A percentile compares a stretch with the other conserved stretches of the same genome.
Evolutionary conservation across 2,113 vertebrate species (phyloP).

Genomic region (Ciconia stormi): DNA sequence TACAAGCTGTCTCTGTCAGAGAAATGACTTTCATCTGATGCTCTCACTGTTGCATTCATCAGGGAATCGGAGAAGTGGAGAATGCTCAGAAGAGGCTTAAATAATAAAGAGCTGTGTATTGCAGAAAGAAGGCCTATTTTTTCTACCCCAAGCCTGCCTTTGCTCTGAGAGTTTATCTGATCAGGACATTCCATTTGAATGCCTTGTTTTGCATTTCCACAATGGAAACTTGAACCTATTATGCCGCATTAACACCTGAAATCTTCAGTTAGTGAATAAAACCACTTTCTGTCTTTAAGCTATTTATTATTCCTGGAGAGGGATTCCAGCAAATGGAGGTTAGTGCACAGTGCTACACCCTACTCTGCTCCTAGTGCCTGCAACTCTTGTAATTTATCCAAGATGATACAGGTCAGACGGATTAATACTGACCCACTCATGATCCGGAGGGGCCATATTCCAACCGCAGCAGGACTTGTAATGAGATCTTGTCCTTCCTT

Average conservation of each 20-base stretch:
- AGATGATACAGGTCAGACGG: background rate
- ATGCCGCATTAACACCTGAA: background rate
- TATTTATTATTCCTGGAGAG: background rate
- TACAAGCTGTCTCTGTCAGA: constrained; percentile 45
- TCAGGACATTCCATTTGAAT: background rate
- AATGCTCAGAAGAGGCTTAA: constrained; percentile 33
- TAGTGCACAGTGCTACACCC: background rate
- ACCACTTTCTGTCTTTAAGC: background rate
- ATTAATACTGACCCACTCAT: background rate
- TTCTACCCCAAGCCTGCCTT: background rate
- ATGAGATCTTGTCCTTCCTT: background rate
- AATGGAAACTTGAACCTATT: background rate
- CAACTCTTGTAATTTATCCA: background rate
- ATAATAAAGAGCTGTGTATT: background rate
- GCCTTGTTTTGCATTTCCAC: background rate
- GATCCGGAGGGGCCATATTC: background rate
- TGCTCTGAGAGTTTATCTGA: background rate
- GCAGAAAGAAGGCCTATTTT: background rate
- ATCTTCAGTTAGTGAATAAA: background rate
- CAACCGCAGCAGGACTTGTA: rapidly evolving
- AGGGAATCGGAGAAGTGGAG: constrained; percentile 23
- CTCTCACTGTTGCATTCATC: constrained; percentile 34
- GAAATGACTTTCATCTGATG: constrained; percentile 55
- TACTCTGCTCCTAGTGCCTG: background rate
- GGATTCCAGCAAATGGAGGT: background rate